Conservation (phyloP, 1,140 invertebrate genomes). For the Antheraea mylitta region DNA sequence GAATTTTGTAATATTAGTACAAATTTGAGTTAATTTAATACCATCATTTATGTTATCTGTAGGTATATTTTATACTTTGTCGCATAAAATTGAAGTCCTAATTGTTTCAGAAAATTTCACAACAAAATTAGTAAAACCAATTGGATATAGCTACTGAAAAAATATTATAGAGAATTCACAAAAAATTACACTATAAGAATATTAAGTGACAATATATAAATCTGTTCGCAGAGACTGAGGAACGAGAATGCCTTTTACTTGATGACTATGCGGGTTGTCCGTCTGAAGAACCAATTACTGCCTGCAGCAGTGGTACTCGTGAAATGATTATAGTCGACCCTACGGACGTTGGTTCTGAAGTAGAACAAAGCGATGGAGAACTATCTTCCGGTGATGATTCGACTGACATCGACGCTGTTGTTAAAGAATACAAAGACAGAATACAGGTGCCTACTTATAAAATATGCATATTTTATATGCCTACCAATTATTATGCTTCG, state of each 20-base stretch:
- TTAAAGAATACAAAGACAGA: constrained; percentile 79
- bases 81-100: too few species aligned
- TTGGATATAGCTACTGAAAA: too few species aligned
- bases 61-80: too few species aligned
- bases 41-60: too few species aligned
- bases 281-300: constrained; percentile 55
- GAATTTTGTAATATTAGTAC: too few species aligned
- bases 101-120: too few species aligned
- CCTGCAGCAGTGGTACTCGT: constrained; percentile 42
- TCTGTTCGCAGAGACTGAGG: constrained; percentile 60
- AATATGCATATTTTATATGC: not conserved
- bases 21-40: too few species aligned
- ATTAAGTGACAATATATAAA: not conserved
- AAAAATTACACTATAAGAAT: too few species aligned
- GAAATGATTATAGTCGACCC: constrained; percentile 64
- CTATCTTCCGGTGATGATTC: constrained; percentile 73
- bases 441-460: constrained; percentile 62
- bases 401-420: constrained; percentile 80
- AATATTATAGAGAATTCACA: too few species aligned
- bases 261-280: constrained; percentile 74
- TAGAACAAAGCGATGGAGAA: constrained; percentile 64
- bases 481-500: too few species aligned
- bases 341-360: constrained; percentile 52
- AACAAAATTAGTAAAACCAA: too few species aligned
- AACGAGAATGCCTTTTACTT: constrained; percentile 76